Conservation (phyloP, 2,888 invertebrate genomes). For the Eristalis tenax region DNA sequence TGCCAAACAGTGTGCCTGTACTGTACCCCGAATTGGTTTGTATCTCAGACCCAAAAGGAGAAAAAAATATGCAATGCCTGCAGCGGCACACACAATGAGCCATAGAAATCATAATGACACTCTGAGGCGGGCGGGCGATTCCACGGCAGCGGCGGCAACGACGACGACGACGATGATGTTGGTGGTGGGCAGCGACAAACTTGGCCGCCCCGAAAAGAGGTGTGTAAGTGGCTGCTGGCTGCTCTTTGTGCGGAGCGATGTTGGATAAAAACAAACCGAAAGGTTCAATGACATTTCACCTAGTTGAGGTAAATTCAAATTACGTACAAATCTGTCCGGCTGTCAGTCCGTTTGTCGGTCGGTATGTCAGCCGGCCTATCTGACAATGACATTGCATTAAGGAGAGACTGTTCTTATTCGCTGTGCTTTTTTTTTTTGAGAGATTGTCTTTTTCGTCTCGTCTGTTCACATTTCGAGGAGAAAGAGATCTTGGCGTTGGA, state of each 20-base stretch:
- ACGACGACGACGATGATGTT: not conserved
- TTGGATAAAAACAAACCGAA: slow-evolving; percentile 39
- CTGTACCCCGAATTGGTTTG: slow-evolving; percentile 14
- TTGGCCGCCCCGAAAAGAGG: not conserved
- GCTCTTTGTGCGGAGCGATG: not conserved
- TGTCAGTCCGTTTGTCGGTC: slow-evolving; percentile 1
- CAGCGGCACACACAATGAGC: slow-evolving; percentile 17
- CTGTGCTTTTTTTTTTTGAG: not conserved
- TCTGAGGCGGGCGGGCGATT: not conserved
- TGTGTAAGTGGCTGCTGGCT: slow-evolving; percentile 7
- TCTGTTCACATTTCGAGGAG: not conserved
- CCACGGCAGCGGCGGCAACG: not conserved
- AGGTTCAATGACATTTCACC: slow-evolving; percentile 55
- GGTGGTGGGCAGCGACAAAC: slow-evolving; percentile 3
- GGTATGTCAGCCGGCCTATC: slow-evolving; percentile 4
- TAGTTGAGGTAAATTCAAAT: slow-evolving; percentile 50
- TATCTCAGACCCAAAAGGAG: not conserved
- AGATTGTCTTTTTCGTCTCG: too few species aligned
- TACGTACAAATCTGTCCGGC: slow-evolving; percentile 34
- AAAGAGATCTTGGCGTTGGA: slow-evolving; percentile 6
- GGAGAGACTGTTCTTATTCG: not conserved
- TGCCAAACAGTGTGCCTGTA: slow-evolving; percentile 21
- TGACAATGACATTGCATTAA: slow-evolving; percentile 54
- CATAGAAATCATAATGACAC: slow-evolving; percentile 15
- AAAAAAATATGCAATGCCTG: slow-evolving; percentile 30